These are phyloP conservation scores for Dallia pectoralis DNA, from an alignment of 2,797 vertebrate species.

Conservation along the genomic window DNA sequence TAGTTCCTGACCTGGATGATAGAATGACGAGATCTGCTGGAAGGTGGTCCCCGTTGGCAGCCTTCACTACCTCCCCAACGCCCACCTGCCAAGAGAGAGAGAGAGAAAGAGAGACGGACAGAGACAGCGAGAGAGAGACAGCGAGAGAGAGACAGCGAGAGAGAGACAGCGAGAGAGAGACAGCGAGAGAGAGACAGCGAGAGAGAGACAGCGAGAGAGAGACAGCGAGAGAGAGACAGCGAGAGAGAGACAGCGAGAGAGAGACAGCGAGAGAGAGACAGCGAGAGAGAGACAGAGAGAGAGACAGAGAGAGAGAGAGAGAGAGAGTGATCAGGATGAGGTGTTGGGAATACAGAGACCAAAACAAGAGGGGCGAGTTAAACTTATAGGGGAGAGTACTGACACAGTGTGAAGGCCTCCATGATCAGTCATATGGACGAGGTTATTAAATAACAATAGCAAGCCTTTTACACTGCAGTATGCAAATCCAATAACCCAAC, in stretches of 20 bases:
- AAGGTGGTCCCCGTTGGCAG: slow-evolving; percentile 98
- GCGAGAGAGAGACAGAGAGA: slow-evolving; percentile 60
- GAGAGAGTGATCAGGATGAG: slow-evolving; percentile 27
- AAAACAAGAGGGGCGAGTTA: slow-evolving; percentile 67
- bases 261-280: slow-evolving; percentile 68
- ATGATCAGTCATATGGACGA: slow-evolving; percentile 72
- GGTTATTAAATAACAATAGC: neutral
- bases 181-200: slow-evolving; percentile 68
- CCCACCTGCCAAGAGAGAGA: slow-evolving; percentile 85
- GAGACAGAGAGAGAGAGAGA: slow-evolving; percentile 37
- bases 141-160: slow-evolving; percentile 68
- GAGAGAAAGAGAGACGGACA: slow-evolving; percentile 66
- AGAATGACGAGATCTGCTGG: slow-evolving; percentile 99
- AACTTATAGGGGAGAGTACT: slow-evolving; percentile 57
- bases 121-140: slow-evolving; percentile 69
- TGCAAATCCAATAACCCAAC: neutral
- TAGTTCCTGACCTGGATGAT: slow-evolving; percentile 94
- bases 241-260: slow-evolving; percentile 68
- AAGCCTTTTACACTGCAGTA: neutral
- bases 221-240: slow-evolving; percentile 70
- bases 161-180: slow-evolving; percentile 69
- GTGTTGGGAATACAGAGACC: slow-evolving; percentile 59
- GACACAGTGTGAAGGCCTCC: slow-evolving; percentile 59
- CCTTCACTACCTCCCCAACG: slow-evolving; percentile 98
- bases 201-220: slow-evolving; percentile 67